Conservation (phyloP, 2,113 vertebrate species). For the Protobothrops flavoviridis region DNA sequence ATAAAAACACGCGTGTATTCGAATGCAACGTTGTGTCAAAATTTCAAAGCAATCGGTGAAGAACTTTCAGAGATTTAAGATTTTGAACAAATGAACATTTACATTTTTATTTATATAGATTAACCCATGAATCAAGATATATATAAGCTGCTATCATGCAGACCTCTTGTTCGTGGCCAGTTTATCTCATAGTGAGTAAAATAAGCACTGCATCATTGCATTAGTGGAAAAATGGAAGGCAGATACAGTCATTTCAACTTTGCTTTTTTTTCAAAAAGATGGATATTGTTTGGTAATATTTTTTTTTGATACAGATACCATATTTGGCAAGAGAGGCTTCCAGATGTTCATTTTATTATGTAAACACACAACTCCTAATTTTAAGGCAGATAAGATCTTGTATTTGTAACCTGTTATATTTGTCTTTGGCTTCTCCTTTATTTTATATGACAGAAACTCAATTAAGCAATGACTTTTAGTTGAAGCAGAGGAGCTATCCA, state of each 20-base stretch:
- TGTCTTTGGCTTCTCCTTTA: neutral
- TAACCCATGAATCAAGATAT: neutral
- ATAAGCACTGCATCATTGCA: neutral
- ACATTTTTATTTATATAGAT: too few species aligned
- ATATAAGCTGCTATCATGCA: neutral
- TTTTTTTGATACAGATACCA: neutral
- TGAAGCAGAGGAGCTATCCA: neutral
- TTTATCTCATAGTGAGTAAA: neutral
- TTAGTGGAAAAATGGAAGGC: neutral
- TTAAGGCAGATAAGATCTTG: neutral
- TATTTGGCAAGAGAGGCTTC: neutral
- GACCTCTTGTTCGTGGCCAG: neutral
- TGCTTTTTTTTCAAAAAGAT: neutral
- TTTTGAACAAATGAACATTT: too few species aligned
- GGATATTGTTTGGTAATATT: neutral
- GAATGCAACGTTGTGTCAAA: too few species aligned
- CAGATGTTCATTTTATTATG: neutral
- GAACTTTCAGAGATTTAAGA: too few species aligned
- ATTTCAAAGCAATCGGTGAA: too few species aligned
- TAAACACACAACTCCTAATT: neutral
- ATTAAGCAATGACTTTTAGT: neutral
- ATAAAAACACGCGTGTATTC: too few species aligned
- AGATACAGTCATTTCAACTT: neutral
- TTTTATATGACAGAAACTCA: neutral
- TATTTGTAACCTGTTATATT: neutral